Evolutionary conservation across 2,113 vertebrate genomes (phyloP).

Genomic region (Scopus umbretta): DNA sequence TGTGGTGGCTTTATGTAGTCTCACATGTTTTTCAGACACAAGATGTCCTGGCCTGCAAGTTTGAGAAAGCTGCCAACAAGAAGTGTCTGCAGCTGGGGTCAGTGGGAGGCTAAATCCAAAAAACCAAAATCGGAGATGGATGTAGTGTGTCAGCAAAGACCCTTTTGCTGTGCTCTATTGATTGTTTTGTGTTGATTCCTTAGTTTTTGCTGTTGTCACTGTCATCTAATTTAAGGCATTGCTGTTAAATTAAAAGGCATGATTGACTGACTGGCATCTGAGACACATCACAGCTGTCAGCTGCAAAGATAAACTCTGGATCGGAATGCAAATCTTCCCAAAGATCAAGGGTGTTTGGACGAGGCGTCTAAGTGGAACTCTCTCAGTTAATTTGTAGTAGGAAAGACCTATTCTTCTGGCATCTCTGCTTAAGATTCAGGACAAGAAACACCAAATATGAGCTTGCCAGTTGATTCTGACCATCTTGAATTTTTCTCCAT

Average conservation of each 20-base stretch:
- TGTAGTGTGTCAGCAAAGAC: constrained; percentile 11
- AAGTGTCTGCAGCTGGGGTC: background rate
- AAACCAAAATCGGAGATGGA: background rate
- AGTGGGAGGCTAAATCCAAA: background rate
- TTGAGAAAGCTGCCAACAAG: background rate
- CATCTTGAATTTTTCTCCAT: background rate
- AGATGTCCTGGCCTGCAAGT: background rate
- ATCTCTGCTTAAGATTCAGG: background rate
- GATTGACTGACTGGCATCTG: constrained; percentile 32
- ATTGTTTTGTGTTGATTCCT: background rate
- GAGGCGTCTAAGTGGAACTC: background rate
- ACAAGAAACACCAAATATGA: background rate
- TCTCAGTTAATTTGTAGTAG: background rate
- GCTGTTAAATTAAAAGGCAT: constrained; percentile 34
- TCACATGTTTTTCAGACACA: background rate
- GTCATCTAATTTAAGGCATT: constrained; percentile 37
- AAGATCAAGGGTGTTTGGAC: constrained; percentile 33
- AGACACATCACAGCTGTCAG: constrained; percentile 52
- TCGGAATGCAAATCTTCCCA: background rate
- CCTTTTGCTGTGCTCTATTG: background rate
- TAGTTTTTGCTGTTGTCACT: constrained; percentile 12
- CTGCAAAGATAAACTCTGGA: background rate
- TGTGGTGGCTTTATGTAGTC: background rate
- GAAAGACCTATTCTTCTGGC: background rate
- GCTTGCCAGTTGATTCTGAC: background rate